phyloP scores from a whole-genome alignment of 2,888 invertebrate genomes.

The Lasioglossum leucozonium region DNA sequence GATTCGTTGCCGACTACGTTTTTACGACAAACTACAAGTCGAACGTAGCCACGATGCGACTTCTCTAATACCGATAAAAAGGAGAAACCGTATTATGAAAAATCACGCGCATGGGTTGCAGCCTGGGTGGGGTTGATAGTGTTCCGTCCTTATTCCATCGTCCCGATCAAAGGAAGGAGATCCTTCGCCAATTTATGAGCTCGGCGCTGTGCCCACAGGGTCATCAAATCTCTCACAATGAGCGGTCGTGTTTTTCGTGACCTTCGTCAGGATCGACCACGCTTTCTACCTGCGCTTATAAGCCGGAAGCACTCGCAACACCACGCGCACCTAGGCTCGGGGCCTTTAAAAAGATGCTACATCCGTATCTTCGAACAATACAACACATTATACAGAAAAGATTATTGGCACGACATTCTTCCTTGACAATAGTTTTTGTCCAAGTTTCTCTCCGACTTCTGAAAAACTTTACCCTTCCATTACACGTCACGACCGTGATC shows the following conservation, averaged over 20 bases:
- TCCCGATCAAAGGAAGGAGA: conserved; percentile 64
- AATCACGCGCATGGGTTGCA: not conserved
- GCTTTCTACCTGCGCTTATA: conserved; percentile 70
- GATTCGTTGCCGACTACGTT: not conserved
- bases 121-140: conserved; percentile 22
- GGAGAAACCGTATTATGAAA: conserved; percentile 11
- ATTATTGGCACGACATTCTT: conserved; percentile 20
- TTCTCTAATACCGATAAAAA: not conserved
- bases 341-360: conserved; percentile 49
- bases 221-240: conserved; percentile 66
- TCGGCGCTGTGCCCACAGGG: conserved; percentile 50
- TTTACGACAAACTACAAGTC: not conserved
- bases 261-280: conserved; percentile 69
- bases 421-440: conserved; percentile 20
- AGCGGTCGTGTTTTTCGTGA: conserved; percentile 74
- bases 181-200: conserved; percentile 70
- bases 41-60: not conserved
- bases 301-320: conserved; percentile 75
- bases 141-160: conserved; percentile 38
- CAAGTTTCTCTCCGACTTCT: not conserved
- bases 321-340: conserved; percentile 72
- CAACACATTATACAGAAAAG: conserved; percentile 6
- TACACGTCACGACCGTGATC: too few relatives aligned
- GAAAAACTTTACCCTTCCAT: not conserved
- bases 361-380: conserved; percentile 40